Evolutionary conservation across 2,113 vertebrate species (phyloP), one percentile per base, ranked within the genome.

Genomic region (Callochromis pleurospilus): DNA sequence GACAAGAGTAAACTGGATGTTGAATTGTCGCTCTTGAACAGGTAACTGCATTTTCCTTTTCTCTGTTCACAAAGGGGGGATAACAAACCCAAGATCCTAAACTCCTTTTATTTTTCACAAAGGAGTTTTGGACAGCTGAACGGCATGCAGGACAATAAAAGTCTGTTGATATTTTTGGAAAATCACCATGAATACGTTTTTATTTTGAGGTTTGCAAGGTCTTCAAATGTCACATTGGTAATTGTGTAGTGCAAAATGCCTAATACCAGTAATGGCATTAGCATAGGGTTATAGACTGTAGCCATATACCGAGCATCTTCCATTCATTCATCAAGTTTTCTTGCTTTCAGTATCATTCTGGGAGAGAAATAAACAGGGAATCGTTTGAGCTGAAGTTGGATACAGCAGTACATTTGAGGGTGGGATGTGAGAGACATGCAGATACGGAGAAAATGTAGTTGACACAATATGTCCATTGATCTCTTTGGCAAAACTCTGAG

Each of bases 1-100:
- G 97, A 98, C 17, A 98, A 97, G 84, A 96, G 90, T 26, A 96
- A 97, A 75, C 94, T 97, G 1, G 97, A 99, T 90, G 70, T 96
- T 19, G 97, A 98, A 87, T 88, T 97, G 2, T 95, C 97, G 2
- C 81, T 96, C 12, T 88, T 99, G 79, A 98, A 97, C 54, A 97
- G 97, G 98, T 99, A 94, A 53, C 92, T 90, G 7, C 11, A 1
- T 12, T 24, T 29, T 19, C 9, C 3, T 14, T 26, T 3, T 10
- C 4, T 17, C 38, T 56, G 62, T 38, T 68, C 11, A 40, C 19
- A 21, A 68, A 14, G 36, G 19, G 11, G 31, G 36, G 36, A 0
- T 2, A 40, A 40, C 19, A 68, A 68, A 14, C 36, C 7, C 33
- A 68, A 40, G 29, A 75, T 73, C 68, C 21, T 45, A 29, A 45